Conservation (phyloP, 2,888 invertebrate genomes). For the Podabrus alpinus region DNA sequence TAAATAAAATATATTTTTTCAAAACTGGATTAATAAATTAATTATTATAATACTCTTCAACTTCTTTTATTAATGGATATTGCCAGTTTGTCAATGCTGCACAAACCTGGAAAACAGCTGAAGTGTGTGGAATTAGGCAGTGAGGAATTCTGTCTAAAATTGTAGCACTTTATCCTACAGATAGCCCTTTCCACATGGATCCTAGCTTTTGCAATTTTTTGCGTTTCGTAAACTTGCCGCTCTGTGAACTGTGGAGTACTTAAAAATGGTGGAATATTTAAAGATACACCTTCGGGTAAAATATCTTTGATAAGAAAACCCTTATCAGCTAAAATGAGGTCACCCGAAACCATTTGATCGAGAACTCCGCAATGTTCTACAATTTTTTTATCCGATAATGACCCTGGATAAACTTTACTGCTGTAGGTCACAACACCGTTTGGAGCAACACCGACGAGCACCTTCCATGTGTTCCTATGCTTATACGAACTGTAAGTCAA, state of each 20-base stretch:
- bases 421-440: constrained; percentile 41
- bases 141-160: no score
- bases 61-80: no score
- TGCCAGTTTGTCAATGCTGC: no score
- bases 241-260: constrained; percentile 32
- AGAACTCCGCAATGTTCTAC: constrained; percentile 32
- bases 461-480: constrained; percentile 39
- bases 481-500: constrained; percentile 36
- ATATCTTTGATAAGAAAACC: constrained; percentile 39
- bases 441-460: constrained; percentile 39
- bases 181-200: constrained; percentile 40
- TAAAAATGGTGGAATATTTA: constrained; percentile 41
- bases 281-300: constrained; percentile 36
- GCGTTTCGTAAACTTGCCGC: constrained; percentile 33
- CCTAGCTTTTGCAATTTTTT: constrained; percentile 34
- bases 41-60: no score
- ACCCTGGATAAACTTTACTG: constrained; percentile 39
- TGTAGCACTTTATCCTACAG: constrained; percentile 33
- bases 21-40: no score
- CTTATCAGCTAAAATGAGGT: constrained; percentile 39
- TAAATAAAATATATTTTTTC: no score
- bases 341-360: constrained; percentile 32
- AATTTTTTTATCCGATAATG: constrained; percentile 37
- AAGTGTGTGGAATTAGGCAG: no score
- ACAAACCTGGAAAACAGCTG: no score